Evolutionary conservation across 1,140 invertebrate genomes (phyloP).

Genomic region (Steinernema feltiae): DNA sequence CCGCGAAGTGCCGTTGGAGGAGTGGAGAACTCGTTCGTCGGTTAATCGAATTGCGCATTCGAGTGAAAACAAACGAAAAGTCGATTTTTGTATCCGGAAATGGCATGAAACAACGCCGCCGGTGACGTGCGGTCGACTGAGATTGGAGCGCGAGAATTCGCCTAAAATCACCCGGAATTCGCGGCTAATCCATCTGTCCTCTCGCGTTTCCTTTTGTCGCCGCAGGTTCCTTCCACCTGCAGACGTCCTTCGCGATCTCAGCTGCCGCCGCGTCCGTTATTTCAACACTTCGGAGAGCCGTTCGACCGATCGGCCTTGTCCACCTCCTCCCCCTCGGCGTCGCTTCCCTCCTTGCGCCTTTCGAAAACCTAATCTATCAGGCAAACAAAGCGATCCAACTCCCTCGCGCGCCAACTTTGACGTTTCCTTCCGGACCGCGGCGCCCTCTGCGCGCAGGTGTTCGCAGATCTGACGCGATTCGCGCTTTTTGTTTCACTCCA

Average conservation of each 20-base stretch:
- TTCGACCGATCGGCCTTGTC: not conserved
- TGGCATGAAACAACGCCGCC: not conserved
- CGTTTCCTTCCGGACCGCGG: not conserved
- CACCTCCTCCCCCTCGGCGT: not conserved
- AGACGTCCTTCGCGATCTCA: not conserved
- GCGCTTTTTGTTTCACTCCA: not conserved
- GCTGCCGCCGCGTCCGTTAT: not conserved
- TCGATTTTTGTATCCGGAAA: not conserved
- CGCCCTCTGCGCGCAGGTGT: not conserved
- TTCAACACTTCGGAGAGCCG: conserved; percentile 6
- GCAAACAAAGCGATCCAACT: not conserved
- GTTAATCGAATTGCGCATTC: not conserved
- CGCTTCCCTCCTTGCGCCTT: not conserved
- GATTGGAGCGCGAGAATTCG: too few relatives aligned
- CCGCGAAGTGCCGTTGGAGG: not conserved
- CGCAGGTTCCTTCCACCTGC: too few relatives aligned
- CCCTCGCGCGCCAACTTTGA: not conserved
- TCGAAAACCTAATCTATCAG: not conserved
- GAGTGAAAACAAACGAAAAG: not conserved
- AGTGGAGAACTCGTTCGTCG: not conserved
- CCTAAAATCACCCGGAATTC: too few relatives aligned
- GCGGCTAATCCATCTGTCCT: not conserved
- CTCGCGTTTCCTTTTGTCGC: not conserved
- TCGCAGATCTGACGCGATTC: not conserved
- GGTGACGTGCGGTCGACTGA: too few relatives aligned